Conservation (phyloP, 53 echinoderm and acorn worm species). For the Apostichopus leukothele region DNA sequence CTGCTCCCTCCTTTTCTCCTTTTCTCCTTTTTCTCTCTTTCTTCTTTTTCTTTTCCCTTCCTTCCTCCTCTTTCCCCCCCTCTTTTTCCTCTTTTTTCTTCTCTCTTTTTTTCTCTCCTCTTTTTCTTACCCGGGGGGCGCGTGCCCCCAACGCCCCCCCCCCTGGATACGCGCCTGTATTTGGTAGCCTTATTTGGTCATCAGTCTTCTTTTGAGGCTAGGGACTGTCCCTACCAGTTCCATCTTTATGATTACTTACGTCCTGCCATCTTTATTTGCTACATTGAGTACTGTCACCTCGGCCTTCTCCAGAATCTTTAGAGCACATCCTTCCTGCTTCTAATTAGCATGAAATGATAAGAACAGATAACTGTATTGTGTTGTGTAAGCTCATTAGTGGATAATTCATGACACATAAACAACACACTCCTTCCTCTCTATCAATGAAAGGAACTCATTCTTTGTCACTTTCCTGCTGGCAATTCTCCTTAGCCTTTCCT, state of each 20-base stretch:
- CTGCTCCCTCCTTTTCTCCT: not conserved
- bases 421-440: no score
- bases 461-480: no score
- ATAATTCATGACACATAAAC: no score
- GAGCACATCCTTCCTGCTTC: conserved; percentile 94
- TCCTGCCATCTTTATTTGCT: conserved; percentile 78
- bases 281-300: conserved; percentile 65
- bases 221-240: not conserved
- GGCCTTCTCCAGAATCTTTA: conserved; percentile 93
- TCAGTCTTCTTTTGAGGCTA: no score
- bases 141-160: no score
- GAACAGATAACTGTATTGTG: not conserved
- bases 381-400: no score
- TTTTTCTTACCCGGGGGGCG: no score
- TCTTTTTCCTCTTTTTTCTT: not conserved
- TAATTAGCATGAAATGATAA: conserved; percentile 11
- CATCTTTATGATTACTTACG: conserved; percentile 61
- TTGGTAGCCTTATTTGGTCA: not conserved
- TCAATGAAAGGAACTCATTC: no score
- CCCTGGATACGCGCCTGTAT: not conserved
- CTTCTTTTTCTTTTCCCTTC: not conserved
- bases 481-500: no score
- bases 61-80: not conserved
- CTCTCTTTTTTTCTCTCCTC: not conserved
- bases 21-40: not conserved